Base-by-base conservation (phyloP, 2,888 invertebrate species). In the Phyllotreta cruciferae region DNA sequence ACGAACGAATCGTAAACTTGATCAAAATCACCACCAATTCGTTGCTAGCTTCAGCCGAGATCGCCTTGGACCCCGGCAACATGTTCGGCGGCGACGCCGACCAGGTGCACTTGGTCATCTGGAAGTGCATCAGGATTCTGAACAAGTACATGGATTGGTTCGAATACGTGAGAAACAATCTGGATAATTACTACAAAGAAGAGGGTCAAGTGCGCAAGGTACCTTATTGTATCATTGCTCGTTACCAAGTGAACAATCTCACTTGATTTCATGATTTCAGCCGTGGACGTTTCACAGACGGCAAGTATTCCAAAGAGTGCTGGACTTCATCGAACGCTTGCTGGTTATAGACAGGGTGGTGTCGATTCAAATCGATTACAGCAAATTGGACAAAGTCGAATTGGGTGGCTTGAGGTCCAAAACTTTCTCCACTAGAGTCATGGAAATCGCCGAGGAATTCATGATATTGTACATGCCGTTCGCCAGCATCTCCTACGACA, bases 51-150 rank as follows among this genome's bases (percentile, higher is more conserved):
- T 88, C 90, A 82, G 88, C 89, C 13, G 85, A 87, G 0, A 87
- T 86, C 69, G 88, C 88, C 70, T 81, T 94, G 60, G 94, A 95
- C 76, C 92, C 94, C 0, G 80, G 85, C 10, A 87, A 91, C 0
- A 86, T 96, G 69, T 95, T 96, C 79, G 93, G 94, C 83, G 92
- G 92, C 0, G 96, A 96, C 68, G 84, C 79, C 0, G 82, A 82
- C 38, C 81, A 82, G 62, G 75, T 78, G 53, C 65, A 74, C 49
- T 67, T 71, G 6, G 80, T 78, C 67, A 69, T 81, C 4, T 61
- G 69, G 0, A 70, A 68, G 35, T 75, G 75, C 11, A 66, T 81
- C 10, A 66, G 70, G 6, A 66, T 79, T 2, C 63, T 81, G 45
- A 70, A 78, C 11, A 64, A 73, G 9, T 80, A 80, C 63, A 66